Conservation (phyloP, 2,888 invertebrate genomes). For the Polietes domitor region DNA sequence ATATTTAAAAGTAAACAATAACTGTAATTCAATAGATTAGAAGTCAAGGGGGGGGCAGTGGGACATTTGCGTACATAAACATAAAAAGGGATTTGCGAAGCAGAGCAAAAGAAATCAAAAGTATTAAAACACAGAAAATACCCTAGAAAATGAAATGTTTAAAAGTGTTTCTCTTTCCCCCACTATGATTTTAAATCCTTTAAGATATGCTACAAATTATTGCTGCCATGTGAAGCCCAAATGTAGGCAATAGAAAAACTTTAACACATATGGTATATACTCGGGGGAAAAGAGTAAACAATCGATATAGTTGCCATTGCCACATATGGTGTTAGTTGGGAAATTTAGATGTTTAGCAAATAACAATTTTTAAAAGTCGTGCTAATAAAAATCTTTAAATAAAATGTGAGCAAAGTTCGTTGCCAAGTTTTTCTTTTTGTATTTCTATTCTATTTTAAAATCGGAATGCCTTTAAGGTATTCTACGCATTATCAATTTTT, state of each 20-base stretch:
- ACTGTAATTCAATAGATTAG: slow-evolving; percentile 41
- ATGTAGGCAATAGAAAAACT: background rate
- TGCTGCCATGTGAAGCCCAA: background rate
- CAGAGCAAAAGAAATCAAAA: background rate
- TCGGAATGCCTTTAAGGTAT: background rate
- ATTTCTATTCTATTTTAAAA: too few species aligned
- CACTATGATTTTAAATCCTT: background rate
- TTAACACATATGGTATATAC: background rate
- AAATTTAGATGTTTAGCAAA: too few species aligned
- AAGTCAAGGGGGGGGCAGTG: background rate
- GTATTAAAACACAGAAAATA: background rate
- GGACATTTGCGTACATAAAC: slow-evolving; percentile 1
- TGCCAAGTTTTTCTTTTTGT: too few species aligned
- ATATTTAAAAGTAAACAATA: slow-evolving; percentile 42
- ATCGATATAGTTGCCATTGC: background rate
- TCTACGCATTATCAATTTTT: background rate
- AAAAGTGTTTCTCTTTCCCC: background rate
- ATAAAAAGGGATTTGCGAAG: background rate
- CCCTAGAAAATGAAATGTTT: too few species aligned
- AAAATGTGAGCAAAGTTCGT: too few species aligned
- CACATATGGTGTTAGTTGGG: too few species aligned
- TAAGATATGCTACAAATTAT: slow-evolving; percentile 3
- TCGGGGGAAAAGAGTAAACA: background rate
- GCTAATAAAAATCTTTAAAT: too few species aligned
- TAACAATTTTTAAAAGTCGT: too few species aligned